Percentiles rank a stretch among this genome's conserved stretches.
Conservation (phyloP, 2,113 vertebrate genomes). For the Crotalus horridus region DNA sequence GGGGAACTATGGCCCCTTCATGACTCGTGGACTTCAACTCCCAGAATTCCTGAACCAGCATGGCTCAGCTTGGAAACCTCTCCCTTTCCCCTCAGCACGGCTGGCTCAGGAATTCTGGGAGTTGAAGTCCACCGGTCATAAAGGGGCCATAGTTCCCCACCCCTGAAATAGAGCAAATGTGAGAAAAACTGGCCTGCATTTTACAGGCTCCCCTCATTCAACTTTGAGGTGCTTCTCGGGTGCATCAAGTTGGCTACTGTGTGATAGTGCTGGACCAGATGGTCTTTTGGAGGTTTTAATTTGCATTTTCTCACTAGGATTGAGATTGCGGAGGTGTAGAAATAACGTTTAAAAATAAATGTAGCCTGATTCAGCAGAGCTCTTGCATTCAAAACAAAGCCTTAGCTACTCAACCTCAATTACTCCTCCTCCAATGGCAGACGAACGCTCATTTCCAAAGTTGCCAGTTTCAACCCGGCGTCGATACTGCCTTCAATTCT, state of each 20-base stretch:
- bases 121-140: no score
- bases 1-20: neutral
- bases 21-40: neutral
- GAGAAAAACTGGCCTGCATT: no score
- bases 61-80: no score
- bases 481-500: neutral
- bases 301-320: neutral
- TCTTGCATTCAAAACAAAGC: neutral
- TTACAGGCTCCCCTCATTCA: neutral
- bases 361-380: neutral
- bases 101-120: no score
- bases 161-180: neutral
- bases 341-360: neutral
- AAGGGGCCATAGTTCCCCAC: no score
- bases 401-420: neutral
- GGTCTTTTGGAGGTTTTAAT: neutral
- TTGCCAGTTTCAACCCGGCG: neutral
- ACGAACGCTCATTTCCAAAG: neutral
- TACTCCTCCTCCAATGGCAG: neutral
- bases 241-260: neutral
- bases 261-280: neutral
- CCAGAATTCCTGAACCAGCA: neutral
- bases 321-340: neutral
- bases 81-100: no score
- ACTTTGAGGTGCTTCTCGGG: neutral